These are phyloP conservation scores for Polypedilum pembai DNA, from an alignment of 1,140 invertebrate genomes.

Conservation along the genomic window DNA sequence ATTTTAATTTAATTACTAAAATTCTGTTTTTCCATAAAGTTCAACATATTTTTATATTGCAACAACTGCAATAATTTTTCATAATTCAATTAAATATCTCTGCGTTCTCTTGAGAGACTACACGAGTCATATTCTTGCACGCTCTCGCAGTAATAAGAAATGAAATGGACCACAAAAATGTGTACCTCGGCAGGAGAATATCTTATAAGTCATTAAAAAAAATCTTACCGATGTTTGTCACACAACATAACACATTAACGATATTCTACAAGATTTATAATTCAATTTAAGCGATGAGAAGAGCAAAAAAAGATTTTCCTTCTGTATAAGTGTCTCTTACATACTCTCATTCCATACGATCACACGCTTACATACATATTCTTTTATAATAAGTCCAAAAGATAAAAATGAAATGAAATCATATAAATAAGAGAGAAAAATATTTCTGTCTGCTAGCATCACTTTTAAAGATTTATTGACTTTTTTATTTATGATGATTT, in stretches of 20 bases:
- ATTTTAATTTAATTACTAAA: no score
- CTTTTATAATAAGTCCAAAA: slow-evolving; percentile 13
- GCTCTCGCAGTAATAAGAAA: not conserved
- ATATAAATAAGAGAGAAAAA: not conserved
- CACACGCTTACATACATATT: not conserved
- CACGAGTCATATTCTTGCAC: no score
- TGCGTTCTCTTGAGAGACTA: no score
- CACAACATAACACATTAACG: slow-evolving; percentile 6
- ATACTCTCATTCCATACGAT: not conserved
- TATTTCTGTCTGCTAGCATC: not conserved
- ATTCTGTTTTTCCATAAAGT: no score
- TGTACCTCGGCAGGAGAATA: not conserved
- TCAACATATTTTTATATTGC: no score
- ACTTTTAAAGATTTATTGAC: slow-evolving; percentile 9
- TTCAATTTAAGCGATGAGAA: not conserved
- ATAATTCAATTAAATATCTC: no score
- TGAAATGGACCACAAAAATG: slow-evolving; percentile 5
- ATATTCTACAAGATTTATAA: slow-evolving; percentile 19
- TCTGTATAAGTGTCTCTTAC: not conserved
- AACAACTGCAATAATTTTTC: no score
- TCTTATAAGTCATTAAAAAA: not conserved
- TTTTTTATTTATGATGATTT: slow-evolving; percentile 17
- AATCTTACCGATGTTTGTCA: not conserved
- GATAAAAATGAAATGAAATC: not conserved
- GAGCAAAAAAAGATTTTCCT: not conserved